Conservation (phyloP, 2,888 invertebrate species). For the Tetragonisca angustula region DNA sequence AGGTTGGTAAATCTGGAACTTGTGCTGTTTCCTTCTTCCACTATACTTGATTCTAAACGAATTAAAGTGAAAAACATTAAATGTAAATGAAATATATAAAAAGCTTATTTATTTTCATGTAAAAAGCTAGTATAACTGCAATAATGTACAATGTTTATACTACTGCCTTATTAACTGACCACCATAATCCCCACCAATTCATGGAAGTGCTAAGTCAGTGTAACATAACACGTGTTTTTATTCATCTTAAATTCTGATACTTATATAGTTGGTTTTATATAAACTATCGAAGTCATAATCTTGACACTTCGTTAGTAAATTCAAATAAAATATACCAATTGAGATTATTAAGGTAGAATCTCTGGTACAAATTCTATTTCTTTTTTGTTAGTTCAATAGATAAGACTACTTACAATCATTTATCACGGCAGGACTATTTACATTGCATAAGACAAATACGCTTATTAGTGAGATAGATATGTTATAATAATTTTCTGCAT, state of each 20-base stretch:
- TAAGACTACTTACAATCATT: background rate
- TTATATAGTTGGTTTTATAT: no score
- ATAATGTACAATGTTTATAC: background rate
- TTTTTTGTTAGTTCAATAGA: background rate
- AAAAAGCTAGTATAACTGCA: background rate
- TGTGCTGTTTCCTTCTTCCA: no score
- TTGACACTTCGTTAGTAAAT: background rate
- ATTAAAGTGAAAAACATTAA: background rate
- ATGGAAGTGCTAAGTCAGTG: background rate
- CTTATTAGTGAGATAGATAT: no score
- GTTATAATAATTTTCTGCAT: background rate
- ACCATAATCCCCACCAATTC: no score
- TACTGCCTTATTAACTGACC: background rate
- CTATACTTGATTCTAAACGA: no score
- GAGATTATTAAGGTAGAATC: background rate
- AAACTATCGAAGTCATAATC: background rate
- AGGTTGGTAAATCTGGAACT: background rate
- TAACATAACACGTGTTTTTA: background rate
- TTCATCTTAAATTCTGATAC: background rate
- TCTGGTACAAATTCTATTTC: background rate
- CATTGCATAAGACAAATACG: background rate
- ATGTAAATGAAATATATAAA: background rate
- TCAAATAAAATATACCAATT: background rate
- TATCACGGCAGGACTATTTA: background rate
- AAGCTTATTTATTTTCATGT: background rate